These are phyloP conservation scores for Caenorhabditis angaria DNA, from an alignment of 2,888 invertebrate genomes.

Conservation along the genomic window DNA sequence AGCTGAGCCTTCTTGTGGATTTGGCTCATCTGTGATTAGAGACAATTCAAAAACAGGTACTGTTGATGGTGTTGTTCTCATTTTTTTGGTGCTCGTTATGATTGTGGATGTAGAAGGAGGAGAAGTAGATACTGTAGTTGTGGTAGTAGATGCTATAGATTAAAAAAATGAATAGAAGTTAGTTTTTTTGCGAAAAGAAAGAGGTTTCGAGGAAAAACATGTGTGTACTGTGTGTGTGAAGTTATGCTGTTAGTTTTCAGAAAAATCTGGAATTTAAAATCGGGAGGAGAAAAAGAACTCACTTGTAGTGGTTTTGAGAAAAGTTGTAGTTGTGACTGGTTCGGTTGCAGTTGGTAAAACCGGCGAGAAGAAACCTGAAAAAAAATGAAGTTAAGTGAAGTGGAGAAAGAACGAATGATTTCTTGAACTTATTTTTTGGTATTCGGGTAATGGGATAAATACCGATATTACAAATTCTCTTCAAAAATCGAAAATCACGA, in stretches of 20 bases:
- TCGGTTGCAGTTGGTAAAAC: slow-evolving; percentile 53
- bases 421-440: no score
- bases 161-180: not conserved
- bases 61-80: slow-evolving; percentile 31
- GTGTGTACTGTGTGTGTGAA: not conserved
- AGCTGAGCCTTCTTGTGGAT: slow-evolving; percentile 43
- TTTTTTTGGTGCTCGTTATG: not conserved
- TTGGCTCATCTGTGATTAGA: slow-evolving; percentile 37
- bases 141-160: not conserved
- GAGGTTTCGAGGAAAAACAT: no score
- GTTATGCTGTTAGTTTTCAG: not conserved
- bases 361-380: slow-evolving; percentile 71
- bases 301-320: slow-evolving; percentile 10
- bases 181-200: not conserved
- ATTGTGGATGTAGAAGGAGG: not conserved
- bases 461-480: no score
- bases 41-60: slow-evolving; percentile 42
- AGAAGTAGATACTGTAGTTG: slow-evolving; percentile 8
- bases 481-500: not conserved
- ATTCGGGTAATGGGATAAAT: no score
- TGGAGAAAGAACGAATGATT: not conserved
- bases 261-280: no score
- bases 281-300: not conserved
- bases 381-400: not conserved
- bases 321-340: not conserved